These are phyloP conservation scores for Diaphora mendica DNA, from an alignment of 2,888 invertebrate genomes.

Conservation along the genomic window DNA sequence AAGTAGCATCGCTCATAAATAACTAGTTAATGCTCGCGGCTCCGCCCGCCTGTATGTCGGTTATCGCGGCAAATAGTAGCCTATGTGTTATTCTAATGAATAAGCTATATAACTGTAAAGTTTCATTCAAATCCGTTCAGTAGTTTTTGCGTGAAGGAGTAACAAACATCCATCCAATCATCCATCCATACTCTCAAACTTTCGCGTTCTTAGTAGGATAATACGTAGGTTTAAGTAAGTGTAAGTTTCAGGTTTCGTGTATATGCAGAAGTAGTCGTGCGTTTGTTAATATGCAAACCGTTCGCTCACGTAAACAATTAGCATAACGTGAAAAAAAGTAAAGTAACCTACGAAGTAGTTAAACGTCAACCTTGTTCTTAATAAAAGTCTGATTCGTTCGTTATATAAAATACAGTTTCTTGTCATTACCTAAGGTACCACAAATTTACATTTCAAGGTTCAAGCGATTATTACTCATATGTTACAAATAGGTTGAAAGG, in stretches of 20 bases:
- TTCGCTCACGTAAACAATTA: background rate
- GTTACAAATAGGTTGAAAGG: conserved; percentile 11
- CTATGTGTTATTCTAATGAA: too few species aligned
- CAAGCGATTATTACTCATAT: conserved; percentile 6
- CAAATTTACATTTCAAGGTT: conserved; percentile 8
- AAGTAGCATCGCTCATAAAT: too few species aligned
- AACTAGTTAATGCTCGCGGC: too few species aligned
- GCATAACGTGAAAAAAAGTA: background rate
- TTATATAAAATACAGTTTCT: conserved; percentile 4
- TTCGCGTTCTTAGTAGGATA: too few species aligned
- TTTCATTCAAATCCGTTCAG: too few species aligned
- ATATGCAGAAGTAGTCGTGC: background rate
- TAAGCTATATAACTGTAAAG: too few species aligned
- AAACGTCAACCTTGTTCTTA: background rate
- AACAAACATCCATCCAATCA: too few species aligned
- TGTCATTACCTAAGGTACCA: background rate
- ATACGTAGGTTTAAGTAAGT: background rate
- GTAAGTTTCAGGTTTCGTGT: background rate
- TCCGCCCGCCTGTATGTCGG: too few species aligned
- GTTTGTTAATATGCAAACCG: background rate
- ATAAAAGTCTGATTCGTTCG: conserved; percentile 4
- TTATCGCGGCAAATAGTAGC: too few species aligned
- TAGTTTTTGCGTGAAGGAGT: too few species aligned
- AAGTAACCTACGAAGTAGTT: background rate
- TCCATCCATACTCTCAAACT: too few species aligned